A percentile compares a stretch with the other conserved stretches of the same genome.
Conservation (phyloP, 2,888 invertebrate genomes). For the Cremastinae sp. region DNA sequence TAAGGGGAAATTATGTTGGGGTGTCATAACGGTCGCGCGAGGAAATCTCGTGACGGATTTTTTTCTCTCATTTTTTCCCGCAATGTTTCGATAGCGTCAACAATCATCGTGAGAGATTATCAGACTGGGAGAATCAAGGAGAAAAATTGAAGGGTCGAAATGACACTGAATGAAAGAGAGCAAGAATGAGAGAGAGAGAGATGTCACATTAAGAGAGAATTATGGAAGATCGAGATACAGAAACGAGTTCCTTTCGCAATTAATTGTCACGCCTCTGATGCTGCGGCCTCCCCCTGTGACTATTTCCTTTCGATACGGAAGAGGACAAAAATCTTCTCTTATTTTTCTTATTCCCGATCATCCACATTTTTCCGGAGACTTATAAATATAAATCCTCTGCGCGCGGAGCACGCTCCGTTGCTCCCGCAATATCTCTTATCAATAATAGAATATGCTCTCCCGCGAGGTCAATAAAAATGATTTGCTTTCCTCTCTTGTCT, state of each 20-base stretch:
- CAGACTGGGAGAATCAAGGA: slow-evolving; percentile 42
- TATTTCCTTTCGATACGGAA: slow-evolving; percentile 39
- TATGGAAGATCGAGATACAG: slow-evolving; percentile 71
- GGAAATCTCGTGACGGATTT: neutral
- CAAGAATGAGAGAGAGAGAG: slow-evolving; percentile 62
- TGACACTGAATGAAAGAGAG: slow-evolving; percentile 52
- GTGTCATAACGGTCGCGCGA: neutral
- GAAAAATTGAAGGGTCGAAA: slow-evolving; percentile 37
- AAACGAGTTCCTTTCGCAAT: slow-evolving; percentile 70
- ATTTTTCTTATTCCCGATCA: slow-evolving; percentile 23
- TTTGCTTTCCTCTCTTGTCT: slow-evolving; percentile 30
- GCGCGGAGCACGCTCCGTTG: slow-evolving; percentile 41
- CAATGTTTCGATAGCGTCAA: slow-evolving; percentile 41
- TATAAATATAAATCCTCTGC: slow-evolving; percentile 59
- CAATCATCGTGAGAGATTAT: slow-evolving; percentile 63
- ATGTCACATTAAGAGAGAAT: slow-evolving; percentile 79
- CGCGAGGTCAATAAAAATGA: slow-evolving; percentile 45
- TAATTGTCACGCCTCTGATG: slow-evolving; percentile 65
- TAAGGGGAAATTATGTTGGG: neutral
- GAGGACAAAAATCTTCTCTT: slow-evolving; percentile 22
- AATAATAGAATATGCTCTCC: slow-evolving; percentile 56
- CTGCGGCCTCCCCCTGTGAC: slow-evolving; percentile 1
- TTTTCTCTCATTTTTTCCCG: slow-evolving; percentile 33
- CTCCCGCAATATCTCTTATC: slow-evolving; percentile 51
- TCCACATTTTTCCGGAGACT: slow-evolving; percentile 12